phyloP scores from a whole-genome alignment of 2,888 invertebrate genomes.

The Muscina levida region DNA sequence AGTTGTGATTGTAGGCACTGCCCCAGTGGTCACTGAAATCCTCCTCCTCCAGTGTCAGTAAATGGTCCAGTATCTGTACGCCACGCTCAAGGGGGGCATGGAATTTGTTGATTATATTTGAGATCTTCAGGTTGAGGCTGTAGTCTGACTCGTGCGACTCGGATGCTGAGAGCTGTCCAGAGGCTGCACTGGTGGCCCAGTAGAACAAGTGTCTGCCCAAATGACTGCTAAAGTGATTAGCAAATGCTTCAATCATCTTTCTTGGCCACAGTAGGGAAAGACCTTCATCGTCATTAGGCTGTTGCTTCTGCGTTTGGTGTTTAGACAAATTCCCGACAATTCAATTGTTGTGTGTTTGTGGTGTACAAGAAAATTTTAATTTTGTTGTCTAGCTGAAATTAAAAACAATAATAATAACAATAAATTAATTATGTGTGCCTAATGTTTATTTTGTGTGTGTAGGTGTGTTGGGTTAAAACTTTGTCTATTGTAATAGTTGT shows the following conservation, averaged over 20 bases:
- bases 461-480: too few relatives aligned
- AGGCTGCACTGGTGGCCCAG: conserved; percentile 83
- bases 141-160: conserved; percentile 76
- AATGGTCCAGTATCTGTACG: conserved; percentile 84
- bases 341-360: background rate
- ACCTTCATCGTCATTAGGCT: conserved; percentile 58
- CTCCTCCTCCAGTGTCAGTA: conserved; percentile 82
- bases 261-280: conserved; percentile 25
- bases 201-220: conserved; percentile 82
- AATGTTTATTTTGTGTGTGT: conserved; percentile 21
- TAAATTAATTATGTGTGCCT: background rate
- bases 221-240: conserved; percentile 79
- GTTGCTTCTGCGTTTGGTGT: conserved; percentile 13
- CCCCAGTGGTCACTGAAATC: conserved; percentile 79
- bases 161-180: conserved; percentile 80
- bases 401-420: conserved; percentile 16
- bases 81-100: conserved; percentile 80
- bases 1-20: conserved; percentile 77
- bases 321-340: background rate
- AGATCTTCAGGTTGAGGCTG: conserved; percentile 82
- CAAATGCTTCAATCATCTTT: conserved; percentile 80
- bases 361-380: background rate
- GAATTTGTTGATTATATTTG: conserved; percentile 80
- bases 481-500: conserved; percentile 23
- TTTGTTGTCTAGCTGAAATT: conserved; percentile 27